These are phyloP conservation scores for Patiria pectinifera DNA, from an alignment of 53 echinoderm and acorn worm genomes.

Conservation along the genomic window DNA sequence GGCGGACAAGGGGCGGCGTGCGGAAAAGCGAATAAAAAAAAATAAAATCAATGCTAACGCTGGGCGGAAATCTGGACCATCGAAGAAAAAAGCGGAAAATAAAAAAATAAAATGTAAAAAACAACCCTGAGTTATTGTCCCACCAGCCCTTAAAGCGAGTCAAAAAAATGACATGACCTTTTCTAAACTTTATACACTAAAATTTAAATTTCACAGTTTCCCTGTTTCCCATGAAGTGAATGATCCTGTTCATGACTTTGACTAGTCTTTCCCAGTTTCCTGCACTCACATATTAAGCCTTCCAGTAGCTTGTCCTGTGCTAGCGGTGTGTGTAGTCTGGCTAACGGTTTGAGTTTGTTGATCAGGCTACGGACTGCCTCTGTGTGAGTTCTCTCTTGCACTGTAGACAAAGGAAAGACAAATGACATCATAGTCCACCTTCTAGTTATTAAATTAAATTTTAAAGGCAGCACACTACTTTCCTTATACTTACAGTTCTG, in stretches of 20 bases:
- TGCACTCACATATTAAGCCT: conserved; percentile 90
- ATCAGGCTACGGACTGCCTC: conserved; percentile 80
- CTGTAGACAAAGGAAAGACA: conserved; percentile 47
- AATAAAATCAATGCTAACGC: too few species aligned
- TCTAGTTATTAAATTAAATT: too few species aligned
- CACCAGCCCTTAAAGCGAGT: too few species aligned
- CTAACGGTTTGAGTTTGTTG: conserved; percentile 76
- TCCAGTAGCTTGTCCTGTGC: conserved; percentile 95
- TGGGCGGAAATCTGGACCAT: too few species aligned
- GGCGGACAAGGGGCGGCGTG: too few species aligned
- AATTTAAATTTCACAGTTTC: background rate
- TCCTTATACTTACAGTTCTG: conserved; percentile 87
- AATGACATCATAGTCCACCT: background rate
- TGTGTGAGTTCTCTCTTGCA: conserved; percentile 85
- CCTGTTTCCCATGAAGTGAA: background rate
- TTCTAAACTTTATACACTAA: background rate
- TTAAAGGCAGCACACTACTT: background rate
- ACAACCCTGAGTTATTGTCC: too few species aligned
- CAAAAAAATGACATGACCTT: background rate
- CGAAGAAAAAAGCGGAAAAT: too few species aligned
- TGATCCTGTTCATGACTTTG: background rate
- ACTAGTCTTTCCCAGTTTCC: background rate
- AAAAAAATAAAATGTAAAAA: too few species aligned
- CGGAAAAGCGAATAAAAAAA: too few species aligned
- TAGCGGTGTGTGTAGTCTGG: conserved; percentile 85